Conservation (phyloP, 2,113 vertebrate species). For the Oryzias javanicus region DNA sequence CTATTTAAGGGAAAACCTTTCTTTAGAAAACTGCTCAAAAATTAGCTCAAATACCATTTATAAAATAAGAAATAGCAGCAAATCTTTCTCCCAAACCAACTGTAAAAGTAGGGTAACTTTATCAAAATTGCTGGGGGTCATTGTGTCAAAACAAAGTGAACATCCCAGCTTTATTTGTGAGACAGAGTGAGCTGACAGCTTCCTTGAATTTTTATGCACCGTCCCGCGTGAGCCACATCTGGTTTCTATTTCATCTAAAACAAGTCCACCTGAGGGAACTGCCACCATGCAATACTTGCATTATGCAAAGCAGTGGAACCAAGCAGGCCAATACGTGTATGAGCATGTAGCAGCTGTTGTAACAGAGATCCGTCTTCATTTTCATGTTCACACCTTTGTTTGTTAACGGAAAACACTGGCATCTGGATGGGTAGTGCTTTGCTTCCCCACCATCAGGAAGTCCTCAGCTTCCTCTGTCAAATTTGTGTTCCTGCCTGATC, state of each 20-base stretch:
- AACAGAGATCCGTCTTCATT: conserved; percentile 42
- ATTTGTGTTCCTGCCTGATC: not conserved
- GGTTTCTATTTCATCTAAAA: conserved; percentile 38
- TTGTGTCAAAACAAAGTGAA: not conserved
- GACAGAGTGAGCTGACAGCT: conserved; percentile 10
- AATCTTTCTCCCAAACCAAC: too few species aligned
- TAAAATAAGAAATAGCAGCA: too few species aligned
- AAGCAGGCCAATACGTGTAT: conserved; percentile 43
- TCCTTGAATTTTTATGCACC: conserved; percentile 38
- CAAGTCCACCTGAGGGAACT: conserved; percentile 36
- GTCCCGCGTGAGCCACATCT: conserved; percentile 34
- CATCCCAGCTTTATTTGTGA: conserved; percentile 8
- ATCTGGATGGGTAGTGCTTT: conserved; percentile 5
- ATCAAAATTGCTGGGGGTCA: too few species aligned
- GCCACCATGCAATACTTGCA: conserved; percentile 48
- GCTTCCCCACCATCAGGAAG: not conserved
- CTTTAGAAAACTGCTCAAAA: too few species aligned
- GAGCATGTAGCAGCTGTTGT: conserved; percentile 49
- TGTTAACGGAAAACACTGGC: conserved; percentile 25
- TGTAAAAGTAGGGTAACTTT: too few species aligned
- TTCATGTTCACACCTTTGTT: conserved; percentile 34
- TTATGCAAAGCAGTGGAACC: conserved; percentile 58
- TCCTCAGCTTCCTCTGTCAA: not conserved
- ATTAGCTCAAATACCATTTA: too few species aligned
- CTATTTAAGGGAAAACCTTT: too few species aligned